Base-by-base conservation (phyloP, 2,113 vertebrate genomes). In the Cromileptes altivelis region DNA sequence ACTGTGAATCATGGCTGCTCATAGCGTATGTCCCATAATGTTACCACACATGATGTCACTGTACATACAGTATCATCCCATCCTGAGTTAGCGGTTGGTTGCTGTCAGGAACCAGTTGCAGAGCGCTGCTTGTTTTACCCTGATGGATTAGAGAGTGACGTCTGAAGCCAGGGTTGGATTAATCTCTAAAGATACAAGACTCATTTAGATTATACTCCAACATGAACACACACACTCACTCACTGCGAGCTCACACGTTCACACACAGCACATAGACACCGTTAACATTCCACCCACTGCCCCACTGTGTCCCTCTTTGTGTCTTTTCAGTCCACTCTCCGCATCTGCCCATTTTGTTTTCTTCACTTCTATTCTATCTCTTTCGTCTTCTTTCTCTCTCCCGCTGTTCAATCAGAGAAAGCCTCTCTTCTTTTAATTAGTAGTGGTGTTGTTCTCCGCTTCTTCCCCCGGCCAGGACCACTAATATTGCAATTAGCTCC, bases 131-230 rank as follows among this genome's bases (percentile, higher is more conserved):
- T 81, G 85, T 88, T 87, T 88, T 42, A 70, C 70, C 53, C 78
- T 27, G 49, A 60, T 84, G 89, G 90, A 94, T 94, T 94, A 92
- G 61, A 74, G 87, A 33, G 78, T 94, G 91, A 94, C 92, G 82
- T 92, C 85, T 78, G 72, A 86, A 82, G 76, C 85, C 76, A 47
- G 76, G 63, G 67, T 56, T 60, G 82, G 90, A 91, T 89, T 93
- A 91, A 89, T 90, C 88, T 90, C 84, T 67, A 75, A 90, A 91
- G 84, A 89, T 81, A 82, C 88, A 78, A 60, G 82, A 87, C 85
- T 89, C 75, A 64, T 80, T 93, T 84, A 90, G 86, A 90, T 90
- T 82, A 85, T 55, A 79, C 70, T 68, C 77, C 52, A 37, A 76
- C 53, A 81, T 30, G 21, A 15, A 70, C 7, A 6, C 45, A 67